Conservation (phyloP, 2,888 invertebrate species). For the Calliopum simillimum region DNA sequence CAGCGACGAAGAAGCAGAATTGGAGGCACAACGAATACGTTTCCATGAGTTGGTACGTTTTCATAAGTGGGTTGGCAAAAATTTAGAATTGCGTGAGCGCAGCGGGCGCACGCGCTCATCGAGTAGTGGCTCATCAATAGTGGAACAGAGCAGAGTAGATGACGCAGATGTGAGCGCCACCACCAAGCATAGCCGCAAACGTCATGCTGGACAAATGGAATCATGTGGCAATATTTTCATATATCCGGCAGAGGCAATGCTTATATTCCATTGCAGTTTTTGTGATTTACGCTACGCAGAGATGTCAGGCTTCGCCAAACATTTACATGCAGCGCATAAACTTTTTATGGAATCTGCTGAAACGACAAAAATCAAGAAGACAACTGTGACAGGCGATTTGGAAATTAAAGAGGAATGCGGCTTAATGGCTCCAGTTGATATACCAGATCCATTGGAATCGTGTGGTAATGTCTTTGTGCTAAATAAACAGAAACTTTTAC, state of each 20-base stretch:
- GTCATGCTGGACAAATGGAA: constrained; percentile 43
- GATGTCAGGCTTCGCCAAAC: constrained; percentile 49
- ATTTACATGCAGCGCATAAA: constrained; percentile 53
- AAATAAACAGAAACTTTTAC: constrained; percentile 49
- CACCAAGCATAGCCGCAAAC: constrained; percentile 50
- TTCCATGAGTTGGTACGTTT: constrained; percentile 52
- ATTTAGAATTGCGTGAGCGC: constrained; percentile 36
- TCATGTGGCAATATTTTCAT: constrained; percentile 55
- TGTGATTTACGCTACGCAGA: constrained; percentile 20
- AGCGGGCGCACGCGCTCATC: constrained; percentile 41
- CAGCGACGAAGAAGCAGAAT: constrained; percentile 61
- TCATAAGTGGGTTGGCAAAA: constrained; percentile 40
- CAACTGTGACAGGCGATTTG: not conserved
- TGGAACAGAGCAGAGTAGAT: constrained; percentile 9
- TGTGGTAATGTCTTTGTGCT: constrained; percentile 59
- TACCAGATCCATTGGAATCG: constrained; percentile 47
- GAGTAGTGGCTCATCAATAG: constrained; percentile 39
- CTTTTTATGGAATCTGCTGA: constrained; percentile 47
- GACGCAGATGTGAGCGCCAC: constrained; percentile 39
- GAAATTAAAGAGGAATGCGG: not conserved
- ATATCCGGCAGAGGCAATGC: constrained; percentile 52
- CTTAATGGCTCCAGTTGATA: constrained; percentile 24
- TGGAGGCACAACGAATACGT: constrained; percentile 60
- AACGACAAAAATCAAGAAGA: constrained; percentile 44
- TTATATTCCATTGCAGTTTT: constrained; percentile 56